Base-by-base conservation (phyloP, 1,140 invertebrate genomes). In the Zaprionus kolodkinae region DNA sequence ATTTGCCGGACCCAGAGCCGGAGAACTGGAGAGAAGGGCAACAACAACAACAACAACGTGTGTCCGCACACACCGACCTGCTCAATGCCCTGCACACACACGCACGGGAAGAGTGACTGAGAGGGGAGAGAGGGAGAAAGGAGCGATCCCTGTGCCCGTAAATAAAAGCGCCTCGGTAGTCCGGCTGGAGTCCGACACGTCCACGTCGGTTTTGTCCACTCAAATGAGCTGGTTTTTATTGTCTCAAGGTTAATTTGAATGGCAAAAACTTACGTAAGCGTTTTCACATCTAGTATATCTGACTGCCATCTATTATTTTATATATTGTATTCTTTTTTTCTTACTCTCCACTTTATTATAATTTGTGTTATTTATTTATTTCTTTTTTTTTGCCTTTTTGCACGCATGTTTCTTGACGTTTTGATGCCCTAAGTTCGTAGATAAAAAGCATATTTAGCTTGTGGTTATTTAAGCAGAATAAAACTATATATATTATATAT, bases 221-320 rank as follows among this genome's bases (percentile, higher is more conserved):
- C 30, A 72, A 72, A 72, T 76, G 62, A 55, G 59, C 67, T 71
- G 30, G 45, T 67, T 77, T 87, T 88, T 88, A 88, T 88, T 87
- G 83, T 88, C 74, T 84, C 83, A 88, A 84, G 83, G 83, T 84
- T 87, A 87, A 88, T 88, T 87, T 88, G 78, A 88, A 89, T 78
- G 71, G 77, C 73, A 70, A 81, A 81, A 89, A 86, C 76, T 79
- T 88, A 83, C 71, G 76, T 76, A 86, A 81, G 68, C 82, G 59
- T 38, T 52, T 33, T 15, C 27, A 36, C 21, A 36, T 63, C 10
- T 40, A 61, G 17, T 36, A 43, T 64, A 75, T 45, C 76, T 72
- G 21, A 7, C 36, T 12, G 10, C 40, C n/a, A 45, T 45, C 40
- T 45, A 45, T 45, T 45, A 45, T 45, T 45, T 45, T 15, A 45